Percentiles rank a stretch among this genome's conserved stretches.
These are phyloP conservation scores for Corapipo altera DNA, from an alignment of 2,113 vertebrate genomes.

Conservation along the genomic window DNA sequence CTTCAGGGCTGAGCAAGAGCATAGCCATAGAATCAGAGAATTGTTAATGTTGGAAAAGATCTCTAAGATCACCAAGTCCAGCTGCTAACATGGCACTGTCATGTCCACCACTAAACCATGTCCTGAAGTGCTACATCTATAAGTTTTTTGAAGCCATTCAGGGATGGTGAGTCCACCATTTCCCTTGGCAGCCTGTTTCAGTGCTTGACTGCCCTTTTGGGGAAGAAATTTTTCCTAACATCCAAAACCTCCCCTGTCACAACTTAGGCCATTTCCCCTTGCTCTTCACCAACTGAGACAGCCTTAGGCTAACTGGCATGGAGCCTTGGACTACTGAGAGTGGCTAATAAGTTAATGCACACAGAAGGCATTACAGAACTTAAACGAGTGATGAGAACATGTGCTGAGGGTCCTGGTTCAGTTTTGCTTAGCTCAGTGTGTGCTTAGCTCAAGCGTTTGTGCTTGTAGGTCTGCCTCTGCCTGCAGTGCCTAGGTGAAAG, in stretches of 20 bases:
- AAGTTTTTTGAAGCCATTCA: not conserved
- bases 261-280: not conserved
- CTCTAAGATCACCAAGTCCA: not conserved
- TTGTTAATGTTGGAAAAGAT: not conserved
- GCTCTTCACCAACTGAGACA: not conserved
- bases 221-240: not conserved
- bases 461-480: not conserved
- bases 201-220: not conserved
- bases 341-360: not conserved
- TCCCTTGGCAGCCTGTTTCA: not conserved
- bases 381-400: not conserved
- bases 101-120: not conserved
- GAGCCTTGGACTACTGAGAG: not conserved
- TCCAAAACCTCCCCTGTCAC: not conserved
- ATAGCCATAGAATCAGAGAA: not conserved
- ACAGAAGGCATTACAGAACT: rapidly evolving
- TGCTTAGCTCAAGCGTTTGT: not conserved
- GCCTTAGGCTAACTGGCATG: not conserved
- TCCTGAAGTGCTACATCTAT: not conserved
- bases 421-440: rapidly evolving
- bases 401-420: no score
- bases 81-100: not conserved
- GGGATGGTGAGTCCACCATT: not conserved
- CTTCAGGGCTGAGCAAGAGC: not conserved
- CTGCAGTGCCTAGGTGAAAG: not conserved